Evolutionary conservation across 2,797 vertebrate genomes (phyloP), one percentile per base, ranked within the genome.

Genomic region (Artibeus lituratus): DNA sequence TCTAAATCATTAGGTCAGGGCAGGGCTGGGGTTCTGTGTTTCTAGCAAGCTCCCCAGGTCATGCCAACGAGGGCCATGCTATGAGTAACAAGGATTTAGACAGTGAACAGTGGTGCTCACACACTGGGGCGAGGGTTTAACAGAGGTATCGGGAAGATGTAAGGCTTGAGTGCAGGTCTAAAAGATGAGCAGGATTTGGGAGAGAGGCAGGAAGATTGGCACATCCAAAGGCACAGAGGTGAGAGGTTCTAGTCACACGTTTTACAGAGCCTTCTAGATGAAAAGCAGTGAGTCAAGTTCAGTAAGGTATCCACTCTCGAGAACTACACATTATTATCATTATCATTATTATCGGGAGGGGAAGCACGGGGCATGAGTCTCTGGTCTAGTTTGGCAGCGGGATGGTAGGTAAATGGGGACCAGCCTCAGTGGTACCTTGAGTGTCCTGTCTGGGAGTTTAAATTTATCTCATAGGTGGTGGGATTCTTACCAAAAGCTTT

Each of bases 21-120:
- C 39, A 35, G 53, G 21, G 24, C 57, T 85, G 67, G 14, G 19
- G 42, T 32, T 84, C 47, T 77, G 3, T 67, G 70, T 90, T 91
- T 77, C 47, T 37, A 47, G 18, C 18, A 32, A 53, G 32, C 7
- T 51, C 39, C 35, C 15, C 16, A n/a, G 55, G n/a, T 59, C 29
- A n/a, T 29, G n/a, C 37, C 39, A 35, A 0, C 37, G 76, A 57
- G 26, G 51, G n/a, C 35, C 47, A 74, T 9, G 47, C 10, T 67
- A 9, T 91, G 91, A 86, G 55, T 39, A 37, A 70, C 32, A 86
- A 44, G 24, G 24, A 26, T 74, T 87, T 84, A 88, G 21, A 12
- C 24, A 90, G 22, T 78, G 49, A 35, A 32, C 62, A 74, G 0
- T 47, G 35, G 32, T 7, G 44, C 24, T 53, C 35, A 51, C 47